Base-by-base conservation (phyloP, 1,140 invertebrate species). In the Lepidotrigona ventralis region DNA sequence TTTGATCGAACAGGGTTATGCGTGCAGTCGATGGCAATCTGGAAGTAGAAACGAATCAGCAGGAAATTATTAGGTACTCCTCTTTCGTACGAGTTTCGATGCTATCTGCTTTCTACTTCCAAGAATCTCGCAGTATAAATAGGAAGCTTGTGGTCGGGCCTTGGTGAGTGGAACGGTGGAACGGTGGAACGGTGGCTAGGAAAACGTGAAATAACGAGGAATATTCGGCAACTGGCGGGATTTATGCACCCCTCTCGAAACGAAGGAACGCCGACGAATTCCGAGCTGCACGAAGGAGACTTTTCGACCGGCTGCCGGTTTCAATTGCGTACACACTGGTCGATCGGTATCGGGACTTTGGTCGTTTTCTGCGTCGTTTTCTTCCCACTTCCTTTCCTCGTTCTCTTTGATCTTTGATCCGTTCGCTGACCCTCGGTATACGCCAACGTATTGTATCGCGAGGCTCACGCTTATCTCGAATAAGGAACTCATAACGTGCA, bases 1-100 rank as follows among this genome's bases (percentile, higher is more conserved):
- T 53, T 88, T 90, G 89, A 91, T 91, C 81, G 90, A 90, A 91
- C 85, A 89, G 85, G 91, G 89, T 90, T 89, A 89, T 91, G 91
- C 91, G 90, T 90, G 90, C 80, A 86, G 86, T 72, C 79, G 81
- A 71, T 80, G 79, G 66, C 17, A 72, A 46, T 12, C 63, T 84
- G 85, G 58, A 85, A 75, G 80, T 69, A 72, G 78, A 86, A n/a
- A 39, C 79, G 86, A 90, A 89, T 90, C 85, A 75, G 86, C 21
- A 79, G 86, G 77, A 87, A 89, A 90, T 90, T 90, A 89, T n/a
- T 87, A 85, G 86, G 85, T 86, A 90, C 75, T 89, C 86, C 85
- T 89, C 75, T 90, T 90, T 88, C 82, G 76, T 88, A 88, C 21
- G 33, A 81, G 72, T 86, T n/a, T 85, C 84, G 90, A 91, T 91